A percentile compares a stretch with the other conserved stretches of the same genome.
Evolutionary conservation across 2,888 invertebrate species (phyloP).

Genomic region (Orchesellides sinensis): DNA sequence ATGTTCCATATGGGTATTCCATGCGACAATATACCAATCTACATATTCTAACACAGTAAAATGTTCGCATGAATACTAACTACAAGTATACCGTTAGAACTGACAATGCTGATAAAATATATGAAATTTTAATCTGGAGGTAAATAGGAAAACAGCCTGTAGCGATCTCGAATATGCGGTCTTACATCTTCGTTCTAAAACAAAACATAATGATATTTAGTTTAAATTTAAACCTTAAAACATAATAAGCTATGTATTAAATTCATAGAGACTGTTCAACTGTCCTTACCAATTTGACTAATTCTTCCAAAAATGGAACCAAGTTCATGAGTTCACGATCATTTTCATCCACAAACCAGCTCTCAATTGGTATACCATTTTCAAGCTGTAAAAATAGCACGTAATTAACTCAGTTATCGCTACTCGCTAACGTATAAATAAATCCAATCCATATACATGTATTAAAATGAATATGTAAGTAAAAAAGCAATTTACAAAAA

Average conservation of each 20-base stretch:
- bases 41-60: too few relatives aligned
- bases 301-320: conserved; percentile 92
- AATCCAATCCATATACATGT: background rate
- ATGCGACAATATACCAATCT: too few relatives aligned
- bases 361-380: conserved; percentile 98
- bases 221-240: background rate
- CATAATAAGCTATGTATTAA: background rate
- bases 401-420: background rate
- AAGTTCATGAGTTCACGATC: conserved; percentile 94
- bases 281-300: conserved; percentile 85
- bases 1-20: too few relatives aligned
- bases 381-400: conserved; percentile 83
- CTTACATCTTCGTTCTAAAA: conserved; percentile 93
- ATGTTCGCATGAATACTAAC: too few relatives aligned
- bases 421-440: background rate
- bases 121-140: conserved; percentile 92
- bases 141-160: conserved; percentile 91
- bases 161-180: conserved; percentile 93
- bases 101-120: too few relatives aligned
- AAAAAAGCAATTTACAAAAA: too few relatives aligned
- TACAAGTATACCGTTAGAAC: too few relatives aligned
- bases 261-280: background rate
- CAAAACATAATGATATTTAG: background rate
- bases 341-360: conserved; percentile 95
- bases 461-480: background rate